Conservation (phyloP, 2,113 vertebrate species). For the Ranitomeya variabilis region DNA sequence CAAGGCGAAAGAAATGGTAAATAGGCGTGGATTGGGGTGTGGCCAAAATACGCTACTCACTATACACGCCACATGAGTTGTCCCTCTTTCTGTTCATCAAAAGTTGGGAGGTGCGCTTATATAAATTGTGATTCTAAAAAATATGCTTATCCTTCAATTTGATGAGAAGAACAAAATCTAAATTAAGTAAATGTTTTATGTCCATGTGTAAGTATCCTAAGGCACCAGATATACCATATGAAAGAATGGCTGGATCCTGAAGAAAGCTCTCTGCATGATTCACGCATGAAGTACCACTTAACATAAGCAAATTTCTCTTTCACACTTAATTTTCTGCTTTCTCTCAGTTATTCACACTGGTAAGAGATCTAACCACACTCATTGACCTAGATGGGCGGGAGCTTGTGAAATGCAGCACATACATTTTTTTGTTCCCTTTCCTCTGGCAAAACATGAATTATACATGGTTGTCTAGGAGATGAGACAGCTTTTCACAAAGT, state of each 20-base stretch:
- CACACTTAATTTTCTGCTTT: slow-evolving; percentile 44
- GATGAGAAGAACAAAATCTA: neutral
- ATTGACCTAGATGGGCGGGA: slow-evolving; percentile 26
- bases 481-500: slow-evolving; percentile 55
- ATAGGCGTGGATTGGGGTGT: too few relatives aligned
- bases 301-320: slow-evolving; percentile 30
- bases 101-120: too few relatives aligned
- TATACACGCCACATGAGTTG: too few relatives aligned
- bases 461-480: slow-evolving; percentile 53
- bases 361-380: slow-evolving; percentile 33
- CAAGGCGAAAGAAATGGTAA: too few relatives aligned
- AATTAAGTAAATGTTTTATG: neutral
- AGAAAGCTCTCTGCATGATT: slow-evolving; percentile 5
- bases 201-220: neutral
- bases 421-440: slow-evolving; percentile 48
- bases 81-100: too few relatives aligned
- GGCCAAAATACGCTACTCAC: too few relatives aligned
- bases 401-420: slow-evolving; percentile 48
- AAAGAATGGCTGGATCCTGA: neutral
- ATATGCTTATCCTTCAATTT: too few relatives aligned
- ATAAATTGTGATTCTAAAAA: too few relatives aligned
- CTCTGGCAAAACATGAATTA: slow-evolving; percentile 53
- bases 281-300: slow-evolving; percentile 16
- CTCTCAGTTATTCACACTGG: slow-evolving; percentile 4
- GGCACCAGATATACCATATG: neutral